Conservation (phyloP, 2,888 invertebrate genomes). For the Galerucella calmariensis region DNA sequence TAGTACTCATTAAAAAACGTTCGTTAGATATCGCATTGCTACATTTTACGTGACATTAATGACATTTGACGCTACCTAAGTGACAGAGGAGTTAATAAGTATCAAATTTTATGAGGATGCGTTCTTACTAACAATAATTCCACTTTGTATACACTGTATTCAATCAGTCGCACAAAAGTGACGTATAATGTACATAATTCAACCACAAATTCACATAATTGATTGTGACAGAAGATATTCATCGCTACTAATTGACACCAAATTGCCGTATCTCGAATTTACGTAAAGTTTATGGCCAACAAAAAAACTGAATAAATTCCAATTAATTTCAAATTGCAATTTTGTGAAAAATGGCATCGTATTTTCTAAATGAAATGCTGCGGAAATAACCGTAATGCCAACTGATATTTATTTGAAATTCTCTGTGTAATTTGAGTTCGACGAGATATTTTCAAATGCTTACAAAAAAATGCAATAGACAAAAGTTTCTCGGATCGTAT, state of each 20-base stretch:
- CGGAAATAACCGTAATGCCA: slow-evolving; percentile 8
- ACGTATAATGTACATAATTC: neutral
- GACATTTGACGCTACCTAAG: too few relatives aligned
- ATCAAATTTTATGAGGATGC: too few relatives aligned
- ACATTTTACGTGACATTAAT: too few relatives aligned
- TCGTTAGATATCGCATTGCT: too few relatives aligned
- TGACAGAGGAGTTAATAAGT: too few relatives aligned
- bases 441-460: neutral
- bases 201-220: slow-evolving; percentile 11
- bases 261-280: slow-evolving; percentile 24
- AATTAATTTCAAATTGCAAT: slow-evolving; percentile 31
- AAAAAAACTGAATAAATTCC: slow-evolving; percentile 26
- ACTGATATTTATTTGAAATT: slow-evolving; percentile 16
- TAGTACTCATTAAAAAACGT: too few relatives aligned
- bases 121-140: too few relatives aligned
- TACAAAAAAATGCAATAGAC: neutral
- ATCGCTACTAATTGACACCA: slow-evolving; percentile 29
- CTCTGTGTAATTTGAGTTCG: slow-evolving; percentile 9
- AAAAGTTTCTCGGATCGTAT: too few relatives aligned
- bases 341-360: slow-evolving; percentile 32
- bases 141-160: too few relatives aligned
- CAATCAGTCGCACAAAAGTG: neutral
- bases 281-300: slow-evolving; percentile 17
- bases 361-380: slow-evolving; percentile 24
- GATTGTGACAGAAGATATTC: slow-evolving; percentile 11